Base-by-base conservation (phyloP, 2,888 invertebrate species). In the Microplitis deprimator region DNA sequence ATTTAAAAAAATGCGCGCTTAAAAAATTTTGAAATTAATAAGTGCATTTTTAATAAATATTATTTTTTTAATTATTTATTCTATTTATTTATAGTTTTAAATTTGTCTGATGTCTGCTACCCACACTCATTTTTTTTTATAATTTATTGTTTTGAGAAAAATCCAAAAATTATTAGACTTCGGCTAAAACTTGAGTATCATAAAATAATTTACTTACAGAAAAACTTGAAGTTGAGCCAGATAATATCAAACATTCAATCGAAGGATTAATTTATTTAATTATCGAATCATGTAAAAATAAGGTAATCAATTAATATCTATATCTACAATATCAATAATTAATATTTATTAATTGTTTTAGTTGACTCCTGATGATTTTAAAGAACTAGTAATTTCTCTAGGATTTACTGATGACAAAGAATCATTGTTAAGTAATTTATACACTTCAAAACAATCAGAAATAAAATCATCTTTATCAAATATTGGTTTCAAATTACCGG, bases 191-290 rank as follows among this genome's bases (percentile, higher is more conserved):
- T 20, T 20, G 1, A 20, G 20, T 20, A 20, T 20, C 20, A 20
- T 20, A 29, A 29, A 29, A 68, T 2, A n/a, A 59, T 16, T 77
- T 65, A 67, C 75, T 89, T 90, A 77, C 90, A 93, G 93, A 93
- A 84, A 94, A 93, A 86, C 87, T 94, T 65, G 89, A 92, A 75
- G 91, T 93, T 13, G 90, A 92, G 59, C 78, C 91, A 8, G 90
- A 91, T 79, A 87, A 89, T 68, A 92, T 94, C 39, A 92, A 93
- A 86, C 93, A 93, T 87, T 91, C 94, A 64, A 92, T 96, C 13
- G 93, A 95, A 90, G 95, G 94, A 20, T 89, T 96, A 73, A 92
- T 95, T n/a, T 93, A 95, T 87, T 91, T 96, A 70, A 90, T 96
- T 70, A 90, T 95, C 17, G 93, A 95, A 89, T 93, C 93, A 81